Evolutionary conservation across 2,797 vertebrate species (phyloP), one percentile per base, ranked within the genome.

Genomic region (Poecilia wingei): DNA sequence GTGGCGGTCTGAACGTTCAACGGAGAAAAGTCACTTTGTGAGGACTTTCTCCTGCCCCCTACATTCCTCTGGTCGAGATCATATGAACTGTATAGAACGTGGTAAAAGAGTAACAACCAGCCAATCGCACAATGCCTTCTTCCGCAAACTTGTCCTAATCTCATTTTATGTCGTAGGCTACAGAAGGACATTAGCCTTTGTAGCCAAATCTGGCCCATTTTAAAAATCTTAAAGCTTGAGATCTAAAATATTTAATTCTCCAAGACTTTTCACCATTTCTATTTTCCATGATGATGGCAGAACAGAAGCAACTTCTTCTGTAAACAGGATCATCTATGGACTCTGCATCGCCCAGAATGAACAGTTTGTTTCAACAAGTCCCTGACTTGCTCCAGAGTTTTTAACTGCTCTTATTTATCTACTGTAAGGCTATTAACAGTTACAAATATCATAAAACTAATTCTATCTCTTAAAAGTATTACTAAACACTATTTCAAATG

Each of bases 21-120:
- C 1, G 64, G 83, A 53, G 75, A 75, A 82, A 1, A 82, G 82
- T 69, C 43, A 49, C 18, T 74, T 74, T 74, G 78, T 53, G 73
- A 81, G 68, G 81, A 55, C 31, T 75, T 53, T 82, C 77, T 71
- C 75, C 81, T 31, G 33, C 78, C 68, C 76, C 46, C 36, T 45
- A 43, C 79, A 91, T 91, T 93, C 87, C 86, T 90, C 18, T 61
- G 85, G 80, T 71, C 68, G 66, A 75, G 78, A 86, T 76, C 64
- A 86, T 75, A 70, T 76, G 49, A 64, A 41, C 66, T 82, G 57
- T 76, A 79, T 20, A 79, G 64, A 77, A 73, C 74, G 78, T 83
- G 39, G 75, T 22, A 72, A 84, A 78, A 31, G 45, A 70, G 41
- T 55, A 69, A 53, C 61, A 51, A 51, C 55, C 55, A 57, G n/a